Percentiles rank a stretch among this genome's conserved stretches.
phyloP scores from a whole-genome alignment of 2,797 vertebrate species.

The Sebastes vulpes region DNA sequence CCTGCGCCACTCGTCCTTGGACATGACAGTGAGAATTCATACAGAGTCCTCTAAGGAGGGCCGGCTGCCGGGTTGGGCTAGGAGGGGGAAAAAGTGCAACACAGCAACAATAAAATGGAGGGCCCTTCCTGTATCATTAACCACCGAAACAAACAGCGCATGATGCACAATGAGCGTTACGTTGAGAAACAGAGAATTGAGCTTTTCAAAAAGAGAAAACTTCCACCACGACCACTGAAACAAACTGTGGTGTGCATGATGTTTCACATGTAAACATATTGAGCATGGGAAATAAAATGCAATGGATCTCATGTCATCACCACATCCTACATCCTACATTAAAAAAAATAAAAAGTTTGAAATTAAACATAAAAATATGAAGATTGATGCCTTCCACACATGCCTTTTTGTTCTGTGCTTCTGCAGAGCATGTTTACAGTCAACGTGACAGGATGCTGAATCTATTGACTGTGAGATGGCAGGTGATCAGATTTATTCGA shows the following conservation, averaged over 20 bases:
- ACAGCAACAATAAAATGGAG: conserved; percentile 88
- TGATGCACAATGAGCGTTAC: conserved; percentile 69
- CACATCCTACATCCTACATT: neutral
- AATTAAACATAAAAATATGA: neutral
- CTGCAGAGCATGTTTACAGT: conserved; percentile 34
- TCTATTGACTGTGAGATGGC: conserved; percentile 33
- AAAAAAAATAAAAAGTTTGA: neutral
- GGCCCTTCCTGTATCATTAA: conserved; percentile 88
- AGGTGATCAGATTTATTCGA: conserved; percentile 48
- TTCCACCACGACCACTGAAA: conserved; percentile 36
- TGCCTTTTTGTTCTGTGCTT: conserved; percentile 18
- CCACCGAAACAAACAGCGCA: conserved; percentile 81
- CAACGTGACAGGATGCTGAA: conserved; percentile 24
- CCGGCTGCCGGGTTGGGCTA: conserved; percentile 65
- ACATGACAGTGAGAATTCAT: conserved; percentile 89
- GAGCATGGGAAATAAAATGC: neutral
- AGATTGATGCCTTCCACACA: neutral
- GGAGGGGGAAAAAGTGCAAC: conserved; percentile 82
- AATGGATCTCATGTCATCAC: neutral
- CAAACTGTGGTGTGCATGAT: conserved; percentile 11
- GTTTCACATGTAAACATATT: conserved; percentile 8
- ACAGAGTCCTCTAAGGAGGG: conserved; percentile 87
- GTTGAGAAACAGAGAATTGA: conserved; percentile 67
- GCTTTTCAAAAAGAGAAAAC: conserved; percentile 57
- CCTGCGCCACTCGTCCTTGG: conserved; percentile 89